A percentile compares a stretch with the other conserved stretches of the same genome.
phyloP scores from a whole-genome alignment of 2,797 vertebrate genomes.

The Threskiornis aethiopicus region DNA sequence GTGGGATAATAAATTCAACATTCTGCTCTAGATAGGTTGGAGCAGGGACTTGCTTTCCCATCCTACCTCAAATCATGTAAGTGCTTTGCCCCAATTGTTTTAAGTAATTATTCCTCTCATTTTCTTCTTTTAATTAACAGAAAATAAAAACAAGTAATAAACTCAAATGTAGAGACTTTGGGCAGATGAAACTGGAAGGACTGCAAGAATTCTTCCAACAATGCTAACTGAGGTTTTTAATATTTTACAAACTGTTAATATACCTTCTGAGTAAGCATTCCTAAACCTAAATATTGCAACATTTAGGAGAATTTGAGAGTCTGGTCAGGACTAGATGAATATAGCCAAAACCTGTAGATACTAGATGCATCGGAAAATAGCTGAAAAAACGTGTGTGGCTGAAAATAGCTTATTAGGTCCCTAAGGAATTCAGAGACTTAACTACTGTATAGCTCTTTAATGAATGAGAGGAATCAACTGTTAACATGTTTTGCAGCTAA shows the following conservation, averaged over 20 bases:
- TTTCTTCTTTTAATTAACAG: not conserved
- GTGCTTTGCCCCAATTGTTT: not conserved
- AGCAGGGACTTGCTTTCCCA: not conserved
- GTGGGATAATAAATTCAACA: not conserved
- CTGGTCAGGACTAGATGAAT: not conserved
- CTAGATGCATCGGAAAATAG: not conserved
- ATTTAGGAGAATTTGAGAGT: not conserved
- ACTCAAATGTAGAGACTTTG: not conserved
- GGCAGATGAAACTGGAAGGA: not conserved
- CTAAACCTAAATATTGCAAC: not conserved
- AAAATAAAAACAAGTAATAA: not conserved
- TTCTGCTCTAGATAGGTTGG: not conserved
- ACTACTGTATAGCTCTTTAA: not conserved
- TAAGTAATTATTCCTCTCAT: not conserved
- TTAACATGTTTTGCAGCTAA: constrained; percentile 24
- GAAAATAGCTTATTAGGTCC: not conserved
- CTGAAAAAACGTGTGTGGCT: not conserved
- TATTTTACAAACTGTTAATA: not conserved
- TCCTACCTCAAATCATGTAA: not conserved
- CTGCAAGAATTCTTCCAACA: not conserved
- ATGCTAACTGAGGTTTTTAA: not conserved
- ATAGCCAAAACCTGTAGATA: not conserved
- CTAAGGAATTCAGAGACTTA: not conserved
- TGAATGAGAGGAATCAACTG: not conserved
- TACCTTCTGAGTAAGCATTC: not conserved